Percentiles rank a stretch among this genome's conserved stretches.
Conservation (phyloP, 2,888 invertebrate species). For the Sarcophaga caerulescens region DNA sequence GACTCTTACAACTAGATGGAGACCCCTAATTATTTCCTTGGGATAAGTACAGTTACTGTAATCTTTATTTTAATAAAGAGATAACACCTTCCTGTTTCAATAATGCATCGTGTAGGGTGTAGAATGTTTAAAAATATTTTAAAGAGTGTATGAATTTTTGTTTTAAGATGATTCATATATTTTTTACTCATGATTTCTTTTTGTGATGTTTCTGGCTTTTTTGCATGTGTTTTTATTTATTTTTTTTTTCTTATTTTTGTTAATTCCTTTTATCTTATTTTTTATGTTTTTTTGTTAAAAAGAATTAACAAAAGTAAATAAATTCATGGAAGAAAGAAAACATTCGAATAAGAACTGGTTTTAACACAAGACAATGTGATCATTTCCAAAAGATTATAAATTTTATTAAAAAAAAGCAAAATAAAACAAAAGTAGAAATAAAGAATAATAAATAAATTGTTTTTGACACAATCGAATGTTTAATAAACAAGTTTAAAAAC, state of each 20-base stretch:
- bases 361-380: slow-evolving; percentile 39
- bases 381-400: slow-evolving; percentile 49
- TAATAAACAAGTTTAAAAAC: no score
- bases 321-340: not conserved
- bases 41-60: no score
- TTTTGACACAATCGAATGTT: no score
- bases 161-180: slow-evolving; percentile 50
- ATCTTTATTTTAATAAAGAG: no score
- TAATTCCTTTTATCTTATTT: not conserved
- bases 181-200: slow-evolving; percentile 41
- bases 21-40: no score
- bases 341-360: slow-evolving; percentile 34
- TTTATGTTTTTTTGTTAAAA: slow-evolving; percentile 22
- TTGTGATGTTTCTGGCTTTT: slow-evolving; percentile 37
- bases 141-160: not conserved
- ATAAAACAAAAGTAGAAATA: slow-evolving; percentile 14
- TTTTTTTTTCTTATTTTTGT: slow-evolving; percentile 30
- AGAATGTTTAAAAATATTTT: not conserved
- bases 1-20: no score
- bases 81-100: not conserved
- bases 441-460: not conserved
- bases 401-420: slow-evolving; percentile 20
- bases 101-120: not conserved
- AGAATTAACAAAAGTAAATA: slow-evolving; percentile 31
- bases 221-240: not conserved